Percentiles rank a stretch among this genome's conserved stretches.
phyloP scores from a whole-genome alignment of 2,113 vertebrate genomes.

The Dipodomys spectabilis region DNA sequence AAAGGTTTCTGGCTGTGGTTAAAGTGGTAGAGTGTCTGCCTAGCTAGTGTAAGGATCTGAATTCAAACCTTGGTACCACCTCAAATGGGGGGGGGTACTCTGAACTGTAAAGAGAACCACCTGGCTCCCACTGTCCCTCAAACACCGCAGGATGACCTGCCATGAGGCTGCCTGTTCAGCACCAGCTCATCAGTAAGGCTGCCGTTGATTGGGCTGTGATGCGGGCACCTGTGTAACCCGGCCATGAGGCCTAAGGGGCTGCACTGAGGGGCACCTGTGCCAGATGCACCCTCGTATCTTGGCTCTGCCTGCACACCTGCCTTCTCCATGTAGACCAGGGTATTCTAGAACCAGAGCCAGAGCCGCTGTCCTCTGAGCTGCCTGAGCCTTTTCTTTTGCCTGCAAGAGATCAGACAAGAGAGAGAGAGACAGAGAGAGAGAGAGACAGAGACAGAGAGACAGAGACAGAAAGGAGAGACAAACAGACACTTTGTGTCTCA shows the following conservation, averaged over 20 bases:
- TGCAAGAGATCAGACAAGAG: not conserved
- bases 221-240: not conserved
- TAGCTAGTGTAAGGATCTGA: too few species aligned
- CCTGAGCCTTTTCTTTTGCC: not conserved
- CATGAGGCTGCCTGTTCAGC: constrained; percentile 28
- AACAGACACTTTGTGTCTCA: not conserved
- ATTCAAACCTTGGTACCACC: too few species aligned
- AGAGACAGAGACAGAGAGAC: too few species aligned
- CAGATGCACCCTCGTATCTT: not conserved
- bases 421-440: not conserved
- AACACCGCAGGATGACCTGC: not conserved
- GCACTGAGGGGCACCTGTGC: not conserved
- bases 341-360: not conserved
- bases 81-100: too few species aligned
- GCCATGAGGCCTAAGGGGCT: not conserved
- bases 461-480: too few species aligned
- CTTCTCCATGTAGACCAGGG: not conserved
- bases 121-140: not conserved
- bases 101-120: not conserved
- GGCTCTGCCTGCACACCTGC: not conserved
- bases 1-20: too few species aligned
- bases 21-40: too few species aligned
- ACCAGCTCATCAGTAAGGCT: constrained; percentile 10
- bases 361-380: not conserved
- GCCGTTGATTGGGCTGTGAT: not conserved